Percentiles rank a stretch among this genome's conserved stretches.
Evolutionary conservation across 2,113 vertebrate species (phyloP).

Genomic region (Atlantisia rogersi): DNA sequence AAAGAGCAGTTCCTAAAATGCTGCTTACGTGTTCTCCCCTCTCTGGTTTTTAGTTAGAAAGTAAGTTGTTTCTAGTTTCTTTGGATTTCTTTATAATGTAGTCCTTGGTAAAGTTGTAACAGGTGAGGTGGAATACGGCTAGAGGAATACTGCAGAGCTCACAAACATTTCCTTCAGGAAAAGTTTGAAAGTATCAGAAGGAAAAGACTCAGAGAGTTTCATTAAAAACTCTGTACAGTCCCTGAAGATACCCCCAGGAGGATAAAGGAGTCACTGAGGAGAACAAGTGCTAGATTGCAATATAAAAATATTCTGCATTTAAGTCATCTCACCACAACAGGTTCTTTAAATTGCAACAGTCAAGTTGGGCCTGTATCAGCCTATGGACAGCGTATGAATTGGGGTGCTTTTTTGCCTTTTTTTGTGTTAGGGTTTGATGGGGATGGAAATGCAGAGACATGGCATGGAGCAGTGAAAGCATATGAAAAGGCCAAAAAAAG

Average conservation of each 20-base stretch:
- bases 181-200: conserved; percentile 10
- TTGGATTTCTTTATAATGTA: conserved; percentile 50
- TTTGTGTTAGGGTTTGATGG: background rate
- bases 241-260: conserved; percentile 35
- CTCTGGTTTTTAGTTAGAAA: conserved; percentile 11
- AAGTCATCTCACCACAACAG: background rate
- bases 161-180: conserved; percentile 6
- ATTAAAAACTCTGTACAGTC: conserved; percentile 40
- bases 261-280: conserved; percentile 60
- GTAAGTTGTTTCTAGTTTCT: conserved; percentile 36
- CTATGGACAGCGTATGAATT: background rate
- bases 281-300: conserved; percentile 32
- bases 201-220: conserved; percentile 20
- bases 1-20: conserved; percentile 54
- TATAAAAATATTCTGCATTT: conserved; percentile 4
- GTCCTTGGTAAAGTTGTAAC: conserved; percentile 5
- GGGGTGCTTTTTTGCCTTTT: background rate
- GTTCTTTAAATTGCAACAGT: conserved; percentile 21
- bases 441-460: background rate
- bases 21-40: conserved; percentile 18
- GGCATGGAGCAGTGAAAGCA: background rate
- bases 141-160: background rate
- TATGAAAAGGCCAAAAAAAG: background rate
- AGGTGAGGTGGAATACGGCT: background rate
- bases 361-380: conserved; percentile 15